phyloP scores from a whole-genome alignment of 1,140 invertebrate genomes.

The Thaumetopoea pityocampa region DNA sequence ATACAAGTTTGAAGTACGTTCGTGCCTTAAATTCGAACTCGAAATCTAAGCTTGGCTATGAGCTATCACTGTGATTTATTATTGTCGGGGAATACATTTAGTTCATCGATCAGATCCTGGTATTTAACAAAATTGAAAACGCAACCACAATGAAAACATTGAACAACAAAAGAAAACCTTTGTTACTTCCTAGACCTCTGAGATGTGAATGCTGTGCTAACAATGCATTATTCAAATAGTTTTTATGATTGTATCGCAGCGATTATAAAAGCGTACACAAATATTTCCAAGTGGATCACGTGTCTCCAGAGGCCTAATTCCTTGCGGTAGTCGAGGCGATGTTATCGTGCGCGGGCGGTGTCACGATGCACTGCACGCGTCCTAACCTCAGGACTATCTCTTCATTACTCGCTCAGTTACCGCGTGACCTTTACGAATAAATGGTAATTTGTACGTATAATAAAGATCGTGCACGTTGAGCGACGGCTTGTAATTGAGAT shows the following conservation, averaged over 20 bases:
- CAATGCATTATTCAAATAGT: slow-evolving; percentile 22
- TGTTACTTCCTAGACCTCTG: slow-evolving; percentile 16
- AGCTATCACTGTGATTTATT: slow-evolving; percentile 6
- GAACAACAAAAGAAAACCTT: too few species aligned
- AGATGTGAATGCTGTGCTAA: slow-evolving; percentile 2
- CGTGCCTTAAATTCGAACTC: not conserved
- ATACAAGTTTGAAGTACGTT: too few species aligned
- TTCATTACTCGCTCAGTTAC: slow-evolving; percentile 32
- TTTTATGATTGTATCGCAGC: slow-evolving; percentile 16
- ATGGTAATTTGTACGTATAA: slow-evolving; percentile 35
- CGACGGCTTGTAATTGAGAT: slow-evolving; percentile 27
- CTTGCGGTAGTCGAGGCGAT: slow-evolving; percentile 39
- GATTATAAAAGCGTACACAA: slow-evolving; percentile 18
- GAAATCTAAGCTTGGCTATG: not conserved
- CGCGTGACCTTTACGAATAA: slow-evolving; percentile 27
- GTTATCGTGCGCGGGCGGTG: slow-evolving; percentile 49
- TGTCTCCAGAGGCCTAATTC: slow-evolving; percentile 45
- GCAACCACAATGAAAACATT: too few species aligned
- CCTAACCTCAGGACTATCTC: slow-evolving; percentile 28
- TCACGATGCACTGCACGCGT: slow-evolving; percentile 49
- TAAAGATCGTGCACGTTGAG: slow-evolving; percentile 43
- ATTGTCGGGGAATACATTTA: not conserved
- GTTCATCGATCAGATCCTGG: too few species aligned
- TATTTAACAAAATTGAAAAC: too few species aligned
- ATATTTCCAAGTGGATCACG: slow-evolving; percentile 23